phyloP scores from a whole-genome alignment of 2,888 invertebrate genomes.

The Drepana falcataria region DNA sequence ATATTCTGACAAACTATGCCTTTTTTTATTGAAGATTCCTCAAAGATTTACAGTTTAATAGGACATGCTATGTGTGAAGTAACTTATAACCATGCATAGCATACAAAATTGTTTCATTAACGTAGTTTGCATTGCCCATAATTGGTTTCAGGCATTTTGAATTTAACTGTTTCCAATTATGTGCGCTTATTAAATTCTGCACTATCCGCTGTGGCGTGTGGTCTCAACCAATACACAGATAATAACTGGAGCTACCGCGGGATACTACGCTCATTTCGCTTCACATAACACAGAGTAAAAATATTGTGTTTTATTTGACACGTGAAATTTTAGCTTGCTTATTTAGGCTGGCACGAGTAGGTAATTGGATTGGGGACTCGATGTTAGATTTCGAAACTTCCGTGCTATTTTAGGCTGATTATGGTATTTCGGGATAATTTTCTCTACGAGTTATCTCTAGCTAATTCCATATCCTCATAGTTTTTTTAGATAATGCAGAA shows the following conservation, averaged over 20 bases:
- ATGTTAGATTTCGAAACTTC: constrained; percentile 7
- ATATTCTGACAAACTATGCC: too few species aligned
- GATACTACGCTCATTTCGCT: constrained; percentile 1
- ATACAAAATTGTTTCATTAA: constrained; percentile 8
- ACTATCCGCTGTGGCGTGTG: constrained; percentile 21
- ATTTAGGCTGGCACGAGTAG: constrained; percentile 19
- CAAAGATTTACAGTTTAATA: too few species aligned
- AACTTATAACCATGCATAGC: neutral
- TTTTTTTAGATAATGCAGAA: too few species aligned
- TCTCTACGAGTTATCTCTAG: too few species aligned
- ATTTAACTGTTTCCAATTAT: constrained; percentile 20
- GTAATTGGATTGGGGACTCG: constrained; percentile 26
- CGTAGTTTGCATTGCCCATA: neutral
- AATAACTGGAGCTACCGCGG: constrained; percentile 27
- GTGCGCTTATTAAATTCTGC: constrained; percentile 31
- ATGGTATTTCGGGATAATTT: constrained; percentile 8
- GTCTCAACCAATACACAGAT: constrained; percentile 28
- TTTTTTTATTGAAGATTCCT: too few species aligned
- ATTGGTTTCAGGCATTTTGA: neutral
- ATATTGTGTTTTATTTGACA: constrained; percentile 27
- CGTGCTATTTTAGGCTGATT: constrained; percentile 21
- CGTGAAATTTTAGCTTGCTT: constrained; percentile 24
- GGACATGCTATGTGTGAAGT: too few species aligned
- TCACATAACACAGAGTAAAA: constrained; percentile 9
- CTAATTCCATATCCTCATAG: too few species aligned